Evolutionary conservation across 2,888 invertebrate species (phyloP), one percentile per base, ranked within the genome.

Genomic region (Falcaria lacertinaria): DNA sequence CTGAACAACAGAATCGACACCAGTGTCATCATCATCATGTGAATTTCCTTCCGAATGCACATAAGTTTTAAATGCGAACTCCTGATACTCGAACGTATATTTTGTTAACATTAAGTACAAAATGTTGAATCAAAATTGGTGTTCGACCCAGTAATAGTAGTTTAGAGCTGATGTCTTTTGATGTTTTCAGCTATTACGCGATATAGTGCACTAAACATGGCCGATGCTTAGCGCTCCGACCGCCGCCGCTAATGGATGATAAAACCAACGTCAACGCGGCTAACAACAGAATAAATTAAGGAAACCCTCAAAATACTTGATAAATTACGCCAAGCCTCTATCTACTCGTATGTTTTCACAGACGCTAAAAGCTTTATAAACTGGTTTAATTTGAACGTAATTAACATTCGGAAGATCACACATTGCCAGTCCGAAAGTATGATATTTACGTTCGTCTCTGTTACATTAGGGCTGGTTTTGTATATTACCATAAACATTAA

Each of bases 231-330:
- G 54, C 48, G 42, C 53, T 57, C 54, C 46, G 52, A 57, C 57
- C 57, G 56, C 55, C 59, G 57, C 61, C 65, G 60, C 65, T 75
- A 78, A 77, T 74, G 75, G 71, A 73, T 70, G 71, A 74, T 77
- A 74, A 75, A 77, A 77, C 73, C 74, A 64, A 75, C 75, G 69
- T 69, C 74, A 69, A 69, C 66, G 69, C 60, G 61, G 54, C 68
- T 71, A 69, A 71, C 71, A 74, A 65, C 69, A 55, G 72, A 71
- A 77, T 74, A 74, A 75, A 77, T 77, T 79, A 74, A 68, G 60
- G 58, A 64, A 68, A 67, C 68, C 67, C 65, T 66, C 60, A 62
- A 74, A 78, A 74, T 72, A 60, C 65, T 68, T 74, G 67, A 78
- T 76, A 69, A 77, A 79, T 77, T 71, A 66, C 65, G 62, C 60